These are phyloP conservation scores for Cordylochernes scorpioides DNA, from an alignment of 2,888 invertebrate species.

Conservation along the genomic window DNA sequence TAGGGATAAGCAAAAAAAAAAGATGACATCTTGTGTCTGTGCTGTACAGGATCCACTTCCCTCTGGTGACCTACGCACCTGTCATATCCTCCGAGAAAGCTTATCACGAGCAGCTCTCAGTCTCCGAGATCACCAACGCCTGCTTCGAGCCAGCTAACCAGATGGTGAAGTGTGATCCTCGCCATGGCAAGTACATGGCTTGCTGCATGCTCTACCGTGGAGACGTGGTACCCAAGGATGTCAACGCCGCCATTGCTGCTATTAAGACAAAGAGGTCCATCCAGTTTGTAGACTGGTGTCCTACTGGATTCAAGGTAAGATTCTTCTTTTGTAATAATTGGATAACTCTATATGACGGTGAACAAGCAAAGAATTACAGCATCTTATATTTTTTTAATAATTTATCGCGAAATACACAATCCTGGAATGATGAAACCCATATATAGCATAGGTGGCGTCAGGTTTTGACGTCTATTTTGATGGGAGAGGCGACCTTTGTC, in stretches of 20 bases:
- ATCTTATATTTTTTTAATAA: no score
- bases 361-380: no score
- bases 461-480: no score
- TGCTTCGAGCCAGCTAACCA: constrained; percentile 26
- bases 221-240: constrained; percentile 28
- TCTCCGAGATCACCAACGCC: constrained; percentile 24
- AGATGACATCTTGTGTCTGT: not conserved
- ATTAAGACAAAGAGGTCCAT: constrained; percentile 32
- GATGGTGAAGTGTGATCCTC: constrained; percentile 17
- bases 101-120: constrained; percentile 23
- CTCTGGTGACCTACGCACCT: constrained; percentile 33
- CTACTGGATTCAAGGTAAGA: constrained; percentile 51
- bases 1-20: no score
- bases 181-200: constrained; percentile 17
- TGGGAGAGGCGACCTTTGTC: no score
- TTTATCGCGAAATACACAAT: no score
- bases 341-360: not conserved
- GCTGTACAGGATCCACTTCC: constrained; percentile 48
- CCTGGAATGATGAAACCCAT: no score
- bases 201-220: constrained; percentile 24
- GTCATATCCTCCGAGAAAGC: constrained; percentile 24
- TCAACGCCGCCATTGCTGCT: constrained; percentile 22
- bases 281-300: constrained; percentile 77
- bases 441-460: no score
- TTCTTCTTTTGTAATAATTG: constrained; percentile 1